phyloP scores from a whole-genome alignment of 2,888 invertebrate species.

The Thereva unica region DNA sequence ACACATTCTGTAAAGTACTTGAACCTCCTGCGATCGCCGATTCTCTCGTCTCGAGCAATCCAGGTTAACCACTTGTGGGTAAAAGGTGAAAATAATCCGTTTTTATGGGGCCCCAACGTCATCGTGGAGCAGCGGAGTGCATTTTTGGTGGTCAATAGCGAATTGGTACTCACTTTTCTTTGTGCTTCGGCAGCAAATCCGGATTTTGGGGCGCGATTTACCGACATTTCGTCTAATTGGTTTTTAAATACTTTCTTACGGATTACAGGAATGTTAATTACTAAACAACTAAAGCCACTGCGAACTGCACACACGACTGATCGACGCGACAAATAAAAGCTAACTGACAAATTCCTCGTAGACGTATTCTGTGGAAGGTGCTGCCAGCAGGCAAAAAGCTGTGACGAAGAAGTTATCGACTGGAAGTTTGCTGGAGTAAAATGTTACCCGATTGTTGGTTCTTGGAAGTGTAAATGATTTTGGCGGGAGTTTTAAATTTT shows the following conservation, averaged over 20 bases:
- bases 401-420: too few species aligned
- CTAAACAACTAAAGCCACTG: slow-evolving; percentile 17
- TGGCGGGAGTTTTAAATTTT: too few species aligned
- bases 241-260: slow-evolving; percentile 18
- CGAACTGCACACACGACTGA: slow-evolving; percentile 5
- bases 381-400: too few species aligned
- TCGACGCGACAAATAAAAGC: slow-evolving; percentile 7
- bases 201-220: slow-evolving; percentile 58
- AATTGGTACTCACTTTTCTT: slow-evolving; percentile 76
- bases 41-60: too few species aligned
- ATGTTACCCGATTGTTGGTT: too few species aligned
- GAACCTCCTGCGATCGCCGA: too few species aligned
- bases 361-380: background rate
- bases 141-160: slow-evolving; percentile 1
- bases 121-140: background rate
- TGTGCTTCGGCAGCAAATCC: slow-evolving; percentile 97
- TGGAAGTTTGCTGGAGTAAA: too few species aligned
- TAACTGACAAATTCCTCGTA: slow-evolving; percentile 20
- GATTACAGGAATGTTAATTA: slow-evolving; percentile 17
- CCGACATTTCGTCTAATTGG: slow-evolving; percentile 51
- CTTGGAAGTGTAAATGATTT: too few species aligned
- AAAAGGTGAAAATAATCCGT: too few species aligned
- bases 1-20: too few species aligned
- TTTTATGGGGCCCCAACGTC: background rate
- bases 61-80: too few species aligned